Evolutionary conservation across 2,888 invertebrate species (phyloP).

Genomic region (Rapana venosa): DNA sequence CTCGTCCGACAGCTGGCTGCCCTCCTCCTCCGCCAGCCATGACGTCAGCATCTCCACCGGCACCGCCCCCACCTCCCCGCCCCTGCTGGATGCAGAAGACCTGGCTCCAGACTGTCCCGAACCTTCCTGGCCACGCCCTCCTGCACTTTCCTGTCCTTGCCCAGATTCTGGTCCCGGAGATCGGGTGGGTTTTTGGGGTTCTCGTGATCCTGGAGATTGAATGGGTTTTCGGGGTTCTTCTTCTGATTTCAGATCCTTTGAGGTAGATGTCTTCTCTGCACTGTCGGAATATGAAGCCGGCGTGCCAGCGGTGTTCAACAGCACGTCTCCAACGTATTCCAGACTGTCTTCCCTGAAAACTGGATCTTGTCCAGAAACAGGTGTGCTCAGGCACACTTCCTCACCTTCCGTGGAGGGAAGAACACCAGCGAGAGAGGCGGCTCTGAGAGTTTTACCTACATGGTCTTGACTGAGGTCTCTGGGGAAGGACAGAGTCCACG

Average conservation of each 20-base stretch:
- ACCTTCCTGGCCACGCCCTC: too few species aligned
- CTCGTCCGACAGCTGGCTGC: constrained; percentile 62
- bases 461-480: neutral
- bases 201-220: too few species aligned
- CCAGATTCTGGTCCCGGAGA: too few species aligned
- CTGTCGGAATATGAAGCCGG: neutral
- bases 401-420: neutral
- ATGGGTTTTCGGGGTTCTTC: too few species aligned
- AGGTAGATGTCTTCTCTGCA: neutral
- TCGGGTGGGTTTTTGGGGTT: too few species aligned
- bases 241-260: too few species aligned
- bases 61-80: neutral
- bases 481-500: neutral
- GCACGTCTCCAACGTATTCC: neutral
- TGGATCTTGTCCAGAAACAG: neutral
- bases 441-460: neutral
- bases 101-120: neutral
- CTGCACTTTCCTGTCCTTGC: too few species aligned
- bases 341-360: neutral
- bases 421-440: neutral
- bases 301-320: neutral
- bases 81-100: neutral
- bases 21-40: constrained; percentile 48
- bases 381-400: neutral
- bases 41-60: constrained; percentile 39